These are phyloP conservation scores for Hesperia comma DNA, from an alignment of 2,888 invertebrate species.

Conservation along the genomic window DNA sequence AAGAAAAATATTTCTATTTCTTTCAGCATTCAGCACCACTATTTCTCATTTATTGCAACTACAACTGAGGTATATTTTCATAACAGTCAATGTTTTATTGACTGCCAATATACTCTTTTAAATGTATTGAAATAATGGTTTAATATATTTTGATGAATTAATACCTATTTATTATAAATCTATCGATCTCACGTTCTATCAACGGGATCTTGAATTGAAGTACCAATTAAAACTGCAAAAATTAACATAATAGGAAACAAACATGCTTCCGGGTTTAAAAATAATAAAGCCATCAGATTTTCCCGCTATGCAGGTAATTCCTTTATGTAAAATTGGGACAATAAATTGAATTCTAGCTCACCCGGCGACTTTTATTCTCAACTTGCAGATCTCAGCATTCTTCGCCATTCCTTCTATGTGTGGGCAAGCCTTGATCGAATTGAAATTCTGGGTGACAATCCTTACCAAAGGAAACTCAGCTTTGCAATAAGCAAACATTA, in stretches of 20 bases:
- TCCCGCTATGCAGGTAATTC: constrained; percentile 31
- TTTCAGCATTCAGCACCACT: too few species aligned
- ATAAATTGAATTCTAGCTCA: constrained; percentile 67
- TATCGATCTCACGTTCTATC: too few species aligned
- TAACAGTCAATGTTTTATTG: too few species aligned
- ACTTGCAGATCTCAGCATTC: constrained; percentile 70
- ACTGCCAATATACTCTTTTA: too few species aligned
- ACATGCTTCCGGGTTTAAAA: constrained; percentile 2
- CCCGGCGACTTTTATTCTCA: constrained; percentile 51
- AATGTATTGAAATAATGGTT: too few species aligned
- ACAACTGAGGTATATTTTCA: too few species aligned
- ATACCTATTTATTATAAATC: too few species aligned
- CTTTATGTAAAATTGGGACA: constrained; percentile 64
- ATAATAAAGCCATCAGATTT: constrained; percentile 14
- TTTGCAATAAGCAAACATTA: too few species aligned
- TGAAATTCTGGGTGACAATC: constrained; percentile 68
- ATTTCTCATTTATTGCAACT: too few species aligned
- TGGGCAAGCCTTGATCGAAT: constrained; percentile 66
- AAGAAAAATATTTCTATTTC: too few species aligned
- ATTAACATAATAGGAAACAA: neutral
- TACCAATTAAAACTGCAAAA: neutral
- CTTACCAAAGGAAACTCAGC: constrained; percentile 45
- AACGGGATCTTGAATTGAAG: too few species aligned
- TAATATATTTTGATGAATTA: too few species aligned
- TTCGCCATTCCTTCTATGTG: constrained; percentile 62